These are phyloP conservation scores for Trogon surrucura DNA, from an alignment of 2,113 vertebrate genomes.

Conservation along the genomic window DNA sequence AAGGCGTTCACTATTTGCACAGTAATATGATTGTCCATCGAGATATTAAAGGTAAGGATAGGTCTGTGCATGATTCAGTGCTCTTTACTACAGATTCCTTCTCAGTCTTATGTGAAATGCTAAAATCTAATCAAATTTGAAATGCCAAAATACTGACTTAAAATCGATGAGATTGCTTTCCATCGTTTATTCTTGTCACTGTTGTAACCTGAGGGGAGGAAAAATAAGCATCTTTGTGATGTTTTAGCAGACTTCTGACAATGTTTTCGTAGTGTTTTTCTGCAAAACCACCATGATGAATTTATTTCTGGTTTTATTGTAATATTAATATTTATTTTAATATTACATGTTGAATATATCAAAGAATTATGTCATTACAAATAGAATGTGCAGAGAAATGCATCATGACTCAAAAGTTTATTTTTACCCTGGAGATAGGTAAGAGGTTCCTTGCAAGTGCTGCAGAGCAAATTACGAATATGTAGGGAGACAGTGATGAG, in stretches of 20 bases:
- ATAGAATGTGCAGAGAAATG: not conserved
- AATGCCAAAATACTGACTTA: not conserved
- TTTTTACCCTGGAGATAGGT: not conserved
- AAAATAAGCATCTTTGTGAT: not conserved
- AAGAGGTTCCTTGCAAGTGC: not conserved
- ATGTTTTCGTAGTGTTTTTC: not conserved
- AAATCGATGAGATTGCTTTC: not conserved
- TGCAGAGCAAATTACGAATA: not conserved
- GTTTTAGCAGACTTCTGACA: not conserved
- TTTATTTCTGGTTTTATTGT: not conserved
- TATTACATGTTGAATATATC: not conserved
- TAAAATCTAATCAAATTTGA: not conserved
- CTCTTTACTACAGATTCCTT: not conserved
- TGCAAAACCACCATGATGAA: not conserved
- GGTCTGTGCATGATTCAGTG: not conserved
- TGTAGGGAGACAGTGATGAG: not conserved
- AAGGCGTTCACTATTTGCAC: slow-evolving; percentile 98
- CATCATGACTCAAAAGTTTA: not conserved
- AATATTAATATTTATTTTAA: not conserved
- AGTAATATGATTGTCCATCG: slow-evolving; percentile 99
- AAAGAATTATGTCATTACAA: not conserved
- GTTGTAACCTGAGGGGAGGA: not conserved
- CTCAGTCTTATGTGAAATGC: not conserved
- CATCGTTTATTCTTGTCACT: not conserved
- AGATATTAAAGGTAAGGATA: slow-evolving; percentile 94